Base-by-base conservation (phyloP, 1,140 invertebrate genomes). In the Solenopsis invicta region DNA sequence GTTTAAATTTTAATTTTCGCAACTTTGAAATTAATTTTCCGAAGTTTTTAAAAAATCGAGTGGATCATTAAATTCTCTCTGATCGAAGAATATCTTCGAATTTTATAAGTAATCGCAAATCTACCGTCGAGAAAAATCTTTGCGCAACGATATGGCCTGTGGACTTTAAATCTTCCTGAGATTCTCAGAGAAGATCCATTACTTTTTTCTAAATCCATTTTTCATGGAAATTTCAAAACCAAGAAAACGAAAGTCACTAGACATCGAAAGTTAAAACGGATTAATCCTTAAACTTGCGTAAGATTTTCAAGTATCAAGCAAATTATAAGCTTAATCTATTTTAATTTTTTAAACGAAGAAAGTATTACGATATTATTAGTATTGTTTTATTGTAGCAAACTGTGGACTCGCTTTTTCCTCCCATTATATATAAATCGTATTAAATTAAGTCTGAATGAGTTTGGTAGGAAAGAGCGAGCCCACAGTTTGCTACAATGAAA, bases 401-500 rank as follows among this genome's bases (percentile, higher is more conserved):
- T n/a, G n/a, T n/a, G n/a, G n/a, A n/a, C n/a, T n/a, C n/a, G n/a
- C n/a, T n/a, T n/a, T n/a, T n/a, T n/a, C n/a, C n/a, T n/a, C n/a
- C n/a, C n/a, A n/a, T n/a, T 21, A 34, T 0, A 3, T 78, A 64
- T 9, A 66, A 64, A n/a, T 34, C 37, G 18, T 66, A 62, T 77
- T 24, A 59, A 76, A 18, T 16, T 56, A 37, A 77, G n/a, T 24
- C 34, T 69, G n/a, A 34, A 81, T 54, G n/a, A 52, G 9, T 52
- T 66, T 52, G 45, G 12, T 67, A 78, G 48, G n/a, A 80, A 80
- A 50, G 13, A 64, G 3, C 21, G 45, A 71, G 21, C 54, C 77
- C 64, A 71, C 64, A 41, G 34, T 71, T 80, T 80, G 24, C 6
- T 69, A 50, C 37, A 9, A 67, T 80, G 45, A 82, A 74, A 82